Percentiles rank a stretch among this genome's conserved stretches.
Evolutionary conservation across 2,797 vertebrate species (phyloP).

Genomic region (Gadopsis marmoratus): DNA sequence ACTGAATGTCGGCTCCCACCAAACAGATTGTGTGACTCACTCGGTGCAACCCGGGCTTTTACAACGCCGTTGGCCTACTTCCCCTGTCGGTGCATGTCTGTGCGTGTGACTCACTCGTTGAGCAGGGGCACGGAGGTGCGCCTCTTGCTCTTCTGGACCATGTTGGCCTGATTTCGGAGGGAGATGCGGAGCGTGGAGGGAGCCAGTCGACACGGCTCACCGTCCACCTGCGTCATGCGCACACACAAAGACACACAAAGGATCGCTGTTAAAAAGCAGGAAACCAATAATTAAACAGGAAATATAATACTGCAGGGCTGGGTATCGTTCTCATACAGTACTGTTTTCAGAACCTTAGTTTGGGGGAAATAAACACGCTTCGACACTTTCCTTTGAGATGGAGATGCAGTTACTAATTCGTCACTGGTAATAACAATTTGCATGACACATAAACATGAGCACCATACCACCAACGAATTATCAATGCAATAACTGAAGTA

Average conservation of each 20-base stretch:
- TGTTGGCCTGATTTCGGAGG: slow-evolving; percentile 97
- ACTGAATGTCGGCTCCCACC: slow-evolving; percentile 67
- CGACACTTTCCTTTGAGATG: no score
- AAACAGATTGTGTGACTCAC: slow-evolving; percentile 85
- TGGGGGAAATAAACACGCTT: not conserved
- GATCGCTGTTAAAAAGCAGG: not conserved
- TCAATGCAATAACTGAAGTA: not conserved
- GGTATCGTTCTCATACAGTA: no score
- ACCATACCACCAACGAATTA: not conserved
- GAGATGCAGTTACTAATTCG: no score
- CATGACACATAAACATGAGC: not conserved
- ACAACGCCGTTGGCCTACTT: slow-evolving; percentile 82
- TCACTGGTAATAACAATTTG: not conserved
- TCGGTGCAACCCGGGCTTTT: slow-evolving; percentile 86
- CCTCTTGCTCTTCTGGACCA: slow-evolving; percentile 99
- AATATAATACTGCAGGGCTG: no score
- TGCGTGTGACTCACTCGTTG: slow-evolving; percentile 91
- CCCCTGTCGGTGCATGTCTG: slow-evolving; percentile 26
- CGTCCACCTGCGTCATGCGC: slow-evolving; percentile 89
- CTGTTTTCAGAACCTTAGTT: not conserved
- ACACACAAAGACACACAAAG: not conserved
- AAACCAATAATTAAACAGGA: not conserved
- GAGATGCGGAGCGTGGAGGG: slow-evolving; percentile 96
- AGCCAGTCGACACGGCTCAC: slow-evolving; percentile 94
- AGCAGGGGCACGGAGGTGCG: slow-evolving; percentile 95